Percentiles rank a stretch among this genome's conserved stretches.
Conservation (phyloP, 2,888 invertebrate genomes). For the Ormyrus rosae region DNA sequence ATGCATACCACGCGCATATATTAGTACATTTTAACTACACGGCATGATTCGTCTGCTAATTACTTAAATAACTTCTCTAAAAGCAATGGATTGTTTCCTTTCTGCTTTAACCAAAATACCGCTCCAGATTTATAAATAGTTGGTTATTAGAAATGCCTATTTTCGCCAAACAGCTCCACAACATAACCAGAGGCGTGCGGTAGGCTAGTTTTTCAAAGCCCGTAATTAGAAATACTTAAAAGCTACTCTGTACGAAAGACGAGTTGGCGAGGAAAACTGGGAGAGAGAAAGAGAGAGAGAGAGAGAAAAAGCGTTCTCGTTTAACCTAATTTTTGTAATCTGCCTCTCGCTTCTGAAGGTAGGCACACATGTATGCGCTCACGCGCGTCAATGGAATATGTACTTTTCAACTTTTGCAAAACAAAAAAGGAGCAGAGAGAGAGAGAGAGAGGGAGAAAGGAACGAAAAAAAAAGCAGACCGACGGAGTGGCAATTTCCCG, state of each 20-base stretch:
- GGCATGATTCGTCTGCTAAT: too few species aligned
- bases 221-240: slow-evolving; percentile 40
- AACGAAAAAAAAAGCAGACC: neutral
- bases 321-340: slow-evolving; percentile 50
- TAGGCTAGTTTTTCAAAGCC: slow-evolving; percentile 10
- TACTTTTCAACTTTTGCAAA: slow-evolving; percentile 9
- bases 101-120: too few species aligned
- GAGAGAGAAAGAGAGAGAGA: too few species aligned
- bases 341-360: neutral
- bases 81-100: too few species aligned
- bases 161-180: slow-evolving; percentile 8
- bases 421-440: slow-evolving; percentile 3
- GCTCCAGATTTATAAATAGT: neutral
- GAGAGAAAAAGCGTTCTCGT: slow-evolving; percentile 21
- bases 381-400: slow-evolving; percentile 20
- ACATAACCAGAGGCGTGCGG: neutral
- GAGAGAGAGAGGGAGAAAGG: neutral
- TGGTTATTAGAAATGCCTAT: neutral
- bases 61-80: too few species aligned
- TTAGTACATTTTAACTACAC: too few species aligned
- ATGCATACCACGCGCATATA: too few species aligned
- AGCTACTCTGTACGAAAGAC: neutral
- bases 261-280: neutral
- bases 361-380: neutral
- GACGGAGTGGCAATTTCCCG: slow-evolving; percentile 33